Evolutionary conservation across 2,113 vertebrate genomes (phyloP).

Genomic region (Hiodon tergisus): DNA sequence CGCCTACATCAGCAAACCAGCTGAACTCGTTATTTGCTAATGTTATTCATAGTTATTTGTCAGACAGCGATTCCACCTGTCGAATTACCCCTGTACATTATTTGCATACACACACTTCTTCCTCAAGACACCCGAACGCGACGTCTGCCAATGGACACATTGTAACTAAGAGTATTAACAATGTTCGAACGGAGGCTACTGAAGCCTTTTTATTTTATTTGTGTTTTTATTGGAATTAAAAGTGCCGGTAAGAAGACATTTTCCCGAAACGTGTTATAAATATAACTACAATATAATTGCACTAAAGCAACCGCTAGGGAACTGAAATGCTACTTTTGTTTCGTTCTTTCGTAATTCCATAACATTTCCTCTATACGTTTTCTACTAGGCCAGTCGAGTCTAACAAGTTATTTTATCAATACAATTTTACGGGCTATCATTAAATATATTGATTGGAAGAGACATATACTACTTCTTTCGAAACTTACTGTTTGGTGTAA

Average conservation of each 20-base stretch:
- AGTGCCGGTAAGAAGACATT: constrained; percentile 4
- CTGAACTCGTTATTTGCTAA: not conserved
- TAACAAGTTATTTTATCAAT: too few relatives aligned
- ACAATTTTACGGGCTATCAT: too few relatives aligned
- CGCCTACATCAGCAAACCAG: not conserved
- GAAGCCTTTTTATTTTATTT: not conserved
- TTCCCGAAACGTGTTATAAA: not conserved
- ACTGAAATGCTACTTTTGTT: too few relatives aligned
- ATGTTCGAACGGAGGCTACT: not conserved
- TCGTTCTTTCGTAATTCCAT: too few relatives aligned
- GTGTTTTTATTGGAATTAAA: constrained; percentile 4
- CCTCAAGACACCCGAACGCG: not conserved
- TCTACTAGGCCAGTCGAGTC: too few relatives aligned
- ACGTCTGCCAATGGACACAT: not conserved
- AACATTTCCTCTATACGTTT: too few relatives aligned
- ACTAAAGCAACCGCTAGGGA: not conserved
- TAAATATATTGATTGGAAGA: too few relatives aligned
- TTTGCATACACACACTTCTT: not conserved
- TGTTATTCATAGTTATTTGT: not conserved
- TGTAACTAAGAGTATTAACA: not conserved
- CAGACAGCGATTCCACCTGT: not conserved
- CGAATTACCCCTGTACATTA: not conserved
- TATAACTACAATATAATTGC: not conserved
- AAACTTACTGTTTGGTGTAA: too few relatives aligned
- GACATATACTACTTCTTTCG: too few relatives aligned